Percentiles rank a stretch among this genome's conserved stretches.
Evolutionary conservation across 2,797 vertebrate species (phyloP).

Genomic region (Oreochromis mossambicus): DNA sequence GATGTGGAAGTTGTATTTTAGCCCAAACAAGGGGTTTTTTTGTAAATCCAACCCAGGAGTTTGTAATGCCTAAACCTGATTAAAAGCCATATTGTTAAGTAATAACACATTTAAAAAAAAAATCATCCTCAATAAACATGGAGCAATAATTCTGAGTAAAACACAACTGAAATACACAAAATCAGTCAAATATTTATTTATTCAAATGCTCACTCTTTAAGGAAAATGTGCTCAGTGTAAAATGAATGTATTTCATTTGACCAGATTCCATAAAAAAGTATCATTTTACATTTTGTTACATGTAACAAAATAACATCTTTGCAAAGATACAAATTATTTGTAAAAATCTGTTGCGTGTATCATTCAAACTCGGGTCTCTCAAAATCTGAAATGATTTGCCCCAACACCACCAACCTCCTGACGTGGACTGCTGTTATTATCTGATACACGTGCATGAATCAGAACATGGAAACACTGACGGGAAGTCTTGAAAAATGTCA

Average conservation of each 20-base stretch:
- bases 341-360: background rate
- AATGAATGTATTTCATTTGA: background rate
- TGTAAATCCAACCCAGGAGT: background rate
- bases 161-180: background rate
- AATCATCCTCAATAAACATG: too few species aligned
- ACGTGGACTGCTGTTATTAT: background rate
- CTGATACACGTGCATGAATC: background rate
- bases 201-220: background rate
- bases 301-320: background rate
- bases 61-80: background rate
- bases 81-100: background rate
- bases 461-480: background rate
- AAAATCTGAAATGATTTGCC: background rate
- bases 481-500: background rate
- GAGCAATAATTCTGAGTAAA: background rate
- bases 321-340: background rate
- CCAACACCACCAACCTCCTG: background rate
- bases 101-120: background rate
- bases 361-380: background rate
- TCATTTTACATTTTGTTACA: background rate
- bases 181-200: background rate
- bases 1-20: background rate
- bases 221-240: background rate
- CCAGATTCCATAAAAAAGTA: background rate
- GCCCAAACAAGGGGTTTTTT: background rate